These are phyloP conservation scores for Mythimna loreyi DNA, from an alignment of 2,888 invertebrate genomes.

Conservation along the genomic window DNA sequence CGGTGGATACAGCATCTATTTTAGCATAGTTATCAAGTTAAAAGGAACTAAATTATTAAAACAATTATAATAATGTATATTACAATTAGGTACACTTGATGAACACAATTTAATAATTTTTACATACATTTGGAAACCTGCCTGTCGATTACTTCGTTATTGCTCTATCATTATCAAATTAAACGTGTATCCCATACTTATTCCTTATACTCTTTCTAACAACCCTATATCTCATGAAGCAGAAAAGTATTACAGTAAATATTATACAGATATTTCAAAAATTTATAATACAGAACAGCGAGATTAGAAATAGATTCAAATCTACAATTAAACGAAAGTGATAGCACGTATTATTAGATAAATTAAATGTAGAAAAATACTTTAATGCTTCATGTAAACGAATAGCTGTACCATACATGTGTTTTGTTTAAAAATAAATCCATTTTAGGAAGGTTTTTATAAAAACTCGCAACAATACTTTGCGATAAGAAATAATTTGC, in stretches of 20 bases:
- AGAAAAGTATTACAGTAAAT: constrained; percentile 88
- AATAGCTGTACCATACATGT: constrained; percentile 82
- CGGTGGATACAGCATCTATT: constrained; percentile 67
- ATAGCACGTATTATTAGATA: constrained; percentile 70
- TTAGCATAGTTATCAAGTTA: constrained; percentile 67
- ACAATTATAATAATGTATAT: constrained; percentile 72
- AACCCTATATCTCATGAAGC: constrained; percentile 89
- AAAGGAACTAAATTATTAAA: constrained; percentile 72
- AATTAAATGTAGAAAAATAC: constrained; percentile 78
- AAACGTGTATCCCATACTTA: constrained; percentile 85
- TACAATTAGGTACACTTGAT: constrained; percentile 77
- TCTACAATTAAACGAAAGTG: constrained; percentile 82
- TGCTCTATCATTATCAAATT: constrained; percentile 81
- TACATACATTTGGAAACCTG: constrained; percentile 82
- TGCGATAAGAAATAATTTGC: constrained; percentile 84
- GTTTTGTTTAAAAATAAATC: constrained; percentile 79
- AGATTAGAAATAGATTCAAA: constrained; percentile 87
- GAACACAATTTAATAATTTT: constrained; percentile 74
- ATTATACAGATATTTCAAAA: constrained; percentile 85
- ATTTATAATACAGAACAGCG: constrained; percentile 83
- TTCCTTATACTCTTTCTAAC: constrained; percentile 85
- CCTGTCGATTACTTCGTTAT: constrained; percentile 77
- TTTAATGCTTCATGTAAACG: constrained; percentile 89
- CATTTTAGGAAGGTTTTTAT: constrained; percentile 66
- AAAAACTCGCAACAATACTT: constrained; percentile 84